A percentile compares a stretch with the other conserved stretches of the same genome.
Conservation (phyloP, 2,888 invertebrate species). For the Anorthoa munda region DNA sequence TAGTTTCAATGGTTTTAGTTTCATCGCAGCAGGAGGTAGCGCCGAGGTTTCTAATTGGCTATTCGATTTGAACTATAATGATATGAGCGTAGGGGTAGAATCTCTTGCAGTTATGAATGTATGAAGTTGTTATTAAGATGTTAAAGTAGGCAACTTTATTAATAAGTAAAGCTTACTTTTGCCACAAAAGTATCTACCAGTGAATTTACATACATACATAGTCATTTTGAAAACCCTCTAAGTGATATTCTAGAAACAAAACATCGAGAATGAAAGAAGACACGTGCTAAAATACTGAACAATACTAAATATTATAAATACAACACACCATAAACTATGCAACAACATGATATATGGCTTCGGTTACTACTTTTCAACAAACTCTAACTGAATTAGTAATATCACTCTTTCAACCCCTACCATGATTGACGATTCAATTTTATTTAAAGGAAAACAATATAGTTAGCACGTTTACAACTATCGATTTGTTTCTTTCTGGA, state of each 20-base stretch:
- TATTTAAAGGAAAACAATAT: conserved; percentile 5
- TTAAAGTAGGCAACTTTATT: background rate
- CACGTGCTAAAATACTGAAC: background rate
- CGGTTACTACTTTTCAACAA: background rate
- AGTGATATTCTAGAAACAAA: background rate
- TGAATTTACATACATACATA: too few relatives aligned
- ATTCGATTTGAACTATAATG: conserved; percentile 31
- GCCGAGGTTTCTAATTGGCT: conserved; percentile 35
- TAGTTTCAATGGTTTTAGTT: conserved; percentile 29
- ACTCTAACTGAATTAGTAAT: conserved; percentile 25
- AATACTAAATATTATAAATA: background rate
- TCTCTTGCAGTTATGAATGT: conserved; percentile 12
- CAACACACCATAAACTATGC: background rate
- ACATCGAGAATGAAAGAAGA: background rate
- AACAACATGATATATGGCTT: conserved; percentile 31
- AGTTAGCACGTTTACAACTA: background rate
- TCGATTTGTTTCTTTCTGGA: conserved; percentile 6
- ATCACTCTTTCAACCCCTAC: background rate
- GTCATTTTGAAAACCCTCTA: background rate
- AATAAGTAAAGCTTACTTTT: background rate
- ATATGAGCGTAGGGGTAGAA: conserved; percentile 16
- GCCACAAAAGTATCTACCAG: background rate
- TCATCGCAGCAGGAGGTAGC: conserved; percentile 34
- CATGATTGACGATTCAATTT: background rate
- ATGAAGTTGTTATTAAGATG: background rate